Percentiles rank a stretch among this genome's conserved stretches.
Conservation (phyloP, 2,797 vertebrate genomes). For the Peromyscus melanophrys region DNA sequence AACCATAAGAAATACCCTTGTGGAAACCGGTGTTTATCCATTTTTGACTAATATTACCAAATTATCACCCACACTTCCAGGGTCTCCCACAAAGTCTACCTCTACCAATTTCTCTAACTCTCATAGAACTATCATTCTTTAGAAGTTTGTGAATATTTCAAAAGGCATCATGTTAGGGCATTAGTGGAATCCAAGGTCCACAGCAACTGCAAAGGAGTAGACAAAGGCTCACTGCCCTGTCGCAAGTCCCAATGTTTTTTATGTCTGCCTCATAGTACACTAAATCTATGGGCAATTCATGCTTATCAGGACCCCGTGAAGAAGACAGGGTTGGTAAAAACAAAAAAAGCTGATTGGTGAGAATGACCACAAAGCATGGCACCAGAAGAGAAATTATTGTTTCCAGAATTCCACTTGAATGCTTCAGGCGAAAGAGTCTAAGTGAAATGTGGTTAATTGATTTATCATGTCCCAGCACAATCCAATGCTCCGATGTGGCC, state of each 20-base stretch:
- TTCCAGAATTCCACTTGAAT: constrained; percentile 63
- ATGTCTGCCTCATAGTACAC: not conserved
- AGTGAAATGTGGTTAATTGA: constrained; percentile 34
- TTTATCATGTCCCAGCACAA: constrained; percentile 16
- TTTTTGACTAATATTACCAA: constrained; percentile 23
- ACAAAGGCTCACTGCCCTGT: not conserved
- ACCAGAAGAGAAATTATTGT: constrained; percentile 43
- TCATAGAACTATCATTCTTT: not conserved
- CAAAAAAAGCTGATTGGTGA: not conserved
- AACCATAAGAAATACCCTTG: not conserved
- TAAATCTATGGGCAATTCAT: constrained; percentile 37
- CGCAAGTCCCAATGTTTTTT: not conserved
- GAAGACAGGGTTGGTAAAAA: not conserved
- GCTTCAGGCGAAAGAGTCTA: constrained; percentile 21
- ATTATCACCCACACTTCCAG: not conserved
- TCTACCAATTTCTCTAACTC: not conserved
- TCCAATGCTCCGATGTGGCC: constrained; percentile 47
- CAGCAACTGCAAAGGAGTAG: not conserved
- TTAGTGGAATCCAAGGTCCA: not conserved
- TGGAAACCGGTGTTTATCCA: not conserved
- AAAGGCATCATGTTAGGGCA: not conserved
- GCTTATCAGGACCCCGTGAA: not conserved
- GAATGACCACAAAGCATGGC: not conserved
- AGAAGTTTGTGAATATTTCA: not conserved
- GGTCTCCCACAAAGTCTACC: not conserved